Conservation (phyloP, 2,888 invertebrate species). For the Tipula lateralis region DNA sequence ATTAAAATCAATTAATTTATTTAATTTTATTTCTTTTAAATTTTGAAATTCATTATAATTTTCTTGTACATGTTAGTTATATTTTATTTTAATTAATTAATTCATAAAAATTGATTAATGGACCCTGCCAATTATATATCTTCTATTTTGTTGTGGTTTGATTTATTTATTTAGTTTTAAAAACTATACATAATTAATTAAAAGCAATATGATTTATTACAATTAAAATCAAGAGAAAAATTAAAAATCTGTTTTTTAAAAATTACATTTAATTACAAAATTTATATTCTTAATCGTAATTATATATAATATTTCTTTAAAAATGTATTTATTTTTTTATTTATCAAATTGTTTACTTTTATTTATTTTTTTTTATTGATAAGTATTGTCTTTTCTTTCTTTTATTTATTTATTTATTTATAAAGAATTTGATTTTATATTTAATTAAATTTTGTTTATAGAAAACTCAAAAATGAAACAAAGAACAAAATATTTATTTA, state of each 20-base stretch:
- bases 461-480: background rate
- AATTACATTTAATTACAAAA: conserved; percentile 8
- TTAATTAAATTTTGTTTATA: background rate
- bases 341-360: background rate
- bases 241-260: background rate
- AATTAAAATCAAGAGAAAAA: conserved; percentile 11
- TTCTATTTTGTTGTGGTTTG: background rate
- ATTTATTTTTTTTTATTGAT: background rate
- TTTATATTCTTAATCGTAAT: background rate
- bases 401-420: background rate
- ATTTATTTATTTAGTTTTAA: background rate
- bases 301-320: background rate
- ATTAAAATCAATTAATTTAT: background rate
- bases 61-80: background rate
- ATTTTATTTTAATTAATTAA: background rate
- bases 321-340: background rate
- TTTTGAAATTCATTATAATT: background rate
- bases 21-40: background rate
- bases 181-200: conserved; percentile 14
- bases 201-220: background rate
- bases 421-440: conserved; percentile 5
- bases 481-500: background rate
- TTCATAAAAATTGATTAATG: background rate
- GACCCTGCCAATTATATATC: background rate
- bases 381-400: background rate